Conservation (phyloP, 2,888 invertebrate genomes). For the Cistogaster globosa region DNA sequence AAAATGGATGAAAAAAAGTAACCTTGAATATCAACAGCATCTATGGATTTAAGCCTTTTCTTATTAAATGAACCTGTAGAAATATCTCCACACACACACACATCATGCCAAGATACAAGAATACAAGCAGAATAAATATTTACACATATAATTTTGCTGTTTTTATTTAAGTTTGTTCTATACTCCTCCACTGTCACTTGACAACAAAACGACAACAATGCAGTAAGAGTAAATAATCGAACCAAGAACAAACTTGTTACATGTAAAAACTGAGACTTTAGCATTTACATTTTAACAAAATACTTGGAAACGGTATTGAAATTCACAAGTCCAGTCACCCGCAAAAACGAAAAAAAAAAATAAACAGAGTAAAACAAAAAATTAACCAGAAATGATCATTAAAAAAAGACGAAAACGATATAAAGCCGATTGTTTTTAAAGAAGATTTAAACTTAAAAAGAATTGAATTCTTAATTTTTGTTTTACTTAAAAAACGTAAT, state of each 20-base stretch:
- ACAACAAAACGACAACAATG: slow-evolving; percentile 60
- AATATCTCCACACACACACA: slow-evolving; percentile 27
- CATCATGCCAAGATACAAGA: slow-evolving; percentile 11
- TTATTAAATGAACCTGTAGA: slow-evolving; percentile 55
- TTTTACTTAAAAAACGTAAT: neutral
- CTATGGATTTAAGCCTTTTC: slow-evolving; percentile 41
- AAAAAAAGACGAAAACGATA: neutral
- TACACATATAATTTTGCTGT: slow-evolving; percentile 16
- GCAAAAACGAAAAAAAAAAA: slow-evolving; percentile 29
- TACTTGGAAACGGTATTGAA: slow-evolving; percentile 71
- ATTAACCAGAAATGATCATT: slow-evolving; percentile 48
- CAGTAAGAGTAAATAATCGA: slow-evolving; percentile 57
- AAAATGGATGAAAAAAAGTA: slow-evolving; percentile 50
- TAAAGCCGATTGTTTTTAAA: neutral
- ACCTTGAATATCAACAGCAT: slow-evolving; percentile 72
- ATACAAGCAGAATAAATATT: slow-evolving; percentile 46
- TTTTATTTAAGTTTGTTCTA: slow-evolving; percentile 24
- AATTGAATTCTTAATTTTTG: neutral
- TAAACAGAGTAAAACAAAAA: neutral
- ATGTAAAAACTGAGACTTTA: slow-evolving; percentile 31
- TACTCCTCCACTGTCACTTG: slow-evolving; percentile 72
- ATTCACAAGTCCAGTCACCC: slow-evolving; percentile 67
- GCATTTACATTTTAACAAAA: slow-evolving; percentile 19
- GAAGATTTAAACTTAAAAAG: slow-evolving; percentile 6
- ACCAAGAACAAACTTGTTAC: slow-evolving; percentile 53